Percentiles rank a stretch among this genome's conserved stretches.
Conservation (phyloP, 2,888 invertebrate genomes). For the Andrena haemorrhoa region DNA sequence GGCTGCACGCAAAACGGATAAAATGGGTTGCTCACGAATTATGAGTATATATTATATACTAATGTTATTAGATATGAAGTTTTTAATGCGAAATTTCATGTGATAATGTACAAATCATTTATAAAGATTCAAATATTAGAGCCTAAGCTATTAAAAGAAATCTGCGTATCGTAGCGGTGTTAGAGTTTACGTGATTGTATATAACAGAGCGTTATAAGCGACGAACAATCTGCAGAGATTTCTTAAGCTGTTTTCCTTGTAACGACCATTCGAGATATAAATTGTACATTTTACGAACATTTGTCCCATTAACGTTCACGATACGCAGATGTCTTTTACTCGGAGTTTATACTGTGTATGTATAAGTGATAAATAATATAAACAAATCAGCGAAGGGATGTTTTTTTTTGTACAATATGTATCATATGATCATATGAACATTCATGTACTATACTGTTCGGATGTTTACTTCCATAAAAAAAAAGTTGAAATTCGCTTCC, state of each 20-base stretch:
- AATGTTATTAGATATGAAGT: constrained; percentile 74
- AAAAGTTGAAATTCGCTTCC: constrained; percentile 23
- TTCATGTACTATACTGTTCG: constrained; percentile 71
- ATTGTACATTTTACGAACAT: constrained; percentile 33
- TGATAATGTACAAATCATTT: constrained; percentile 80
- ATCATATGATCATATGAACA: constrained; percentile 75
- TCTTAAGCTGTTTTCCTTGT: constrained; percentile 17
- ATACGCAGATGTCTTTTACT: constrained; percentile 63
- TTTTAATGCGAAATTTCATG: constrained; percentile 76
- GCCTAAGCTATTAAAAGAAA: constrained; percentile 71
- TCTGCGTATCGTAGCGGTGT: constrained; percentile 68
- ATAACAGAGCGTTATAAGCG: constrained; percentile 25
- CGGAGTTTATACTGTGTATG: constrained; percentile 64
- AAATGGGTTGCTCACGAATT: constrained; percentile 73
- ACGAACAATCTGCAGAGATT: constrained; percentile 25
- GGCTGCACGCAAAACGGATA: constrained; percentile 40
- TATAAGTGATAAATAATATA: constrained; percentile 70
- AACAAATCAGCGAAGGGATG: constrained; percentile 74
- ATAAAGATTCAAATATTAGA: constrained; percentile 71
- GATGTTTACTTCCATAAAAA: constrained; percentile 66
- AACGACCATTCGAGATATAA: constrained; percentile 21
- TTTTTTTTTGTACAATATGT: constrained; percentile 80
- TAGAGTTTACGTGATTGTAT: constrained; percentile 44
- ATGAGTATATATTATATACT: constrained; percentile 70
- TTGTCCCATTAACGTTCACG: constrained; percentile 39